Conservation (phyloP, 1,140 invertebrate species). For the Apocrypta bakeri region DNA sequence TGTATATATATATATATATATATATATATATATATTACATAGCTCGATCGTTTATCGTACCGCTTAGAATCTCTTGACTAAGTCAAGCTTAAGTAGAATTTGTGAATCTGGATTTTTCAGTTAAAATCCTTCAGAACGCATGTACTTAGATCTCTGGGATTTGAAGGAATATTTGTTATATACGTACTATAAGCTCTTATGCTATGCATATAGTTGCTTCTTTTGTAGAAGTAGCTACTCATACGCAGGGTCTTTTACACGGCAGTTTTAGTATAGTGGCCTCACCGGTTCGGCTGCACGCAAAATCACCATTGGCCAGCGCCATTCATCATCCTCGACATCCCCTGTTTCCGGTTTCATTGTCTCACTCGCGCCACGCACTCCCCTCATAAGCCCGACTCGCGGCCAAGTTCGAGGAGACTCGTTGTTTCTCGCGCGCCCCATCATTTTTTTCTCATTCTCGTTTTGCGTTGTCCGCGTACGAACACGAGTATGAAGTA, state of each 20-base stretch:
- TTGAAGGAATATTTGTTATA: too few species aligned
- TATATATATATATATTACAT: too few species aligned
- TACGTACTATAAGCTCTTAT: too few species aligned
- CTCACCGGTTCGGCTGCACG: slow-evolving; percentile 63
- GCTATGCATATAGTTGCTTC: not conserved
- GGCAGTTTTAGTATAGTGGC: slow-evolving; percentile 18
- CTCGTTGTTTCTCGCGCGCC: not conserved
- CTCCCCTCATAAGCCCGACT: not conserved
- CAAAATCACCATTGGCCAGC: slow-evolving; percentile 70
- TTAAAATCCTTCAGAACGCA: too few species aligned
- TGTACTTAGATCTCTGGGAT: too few species aligned
- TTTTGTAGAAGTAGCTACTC: not conserved
- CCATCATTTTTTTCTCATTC: not conserved
- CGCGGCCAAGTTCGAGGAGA: not conserved
- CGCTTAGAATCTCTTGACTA: too few species aligned
- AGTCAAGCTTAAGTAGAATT: too few species aligned
- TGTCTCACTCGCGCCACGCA: slow-evolving; percentile 48
- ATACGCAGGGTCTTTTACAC: not conserved
- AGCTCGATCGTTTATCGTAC: too few species aligned
- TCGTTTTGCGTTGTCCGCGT: not conserved
- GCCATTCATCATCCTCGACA: slow-evolving; percentile 71
- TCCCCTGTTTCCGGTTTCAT: slow-evolving; percentile 51
- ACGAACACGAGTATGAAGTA: not conserved
- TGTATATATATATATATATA: too few species aligned
- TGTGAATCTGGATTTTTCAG: too few species aligned